Evolutionary conservation across 35 echinoderm and acorn worm genomes (phyloP), one percentile per base, ranked within the genome.

Genomic region (Anneissia japonica): DNA sequence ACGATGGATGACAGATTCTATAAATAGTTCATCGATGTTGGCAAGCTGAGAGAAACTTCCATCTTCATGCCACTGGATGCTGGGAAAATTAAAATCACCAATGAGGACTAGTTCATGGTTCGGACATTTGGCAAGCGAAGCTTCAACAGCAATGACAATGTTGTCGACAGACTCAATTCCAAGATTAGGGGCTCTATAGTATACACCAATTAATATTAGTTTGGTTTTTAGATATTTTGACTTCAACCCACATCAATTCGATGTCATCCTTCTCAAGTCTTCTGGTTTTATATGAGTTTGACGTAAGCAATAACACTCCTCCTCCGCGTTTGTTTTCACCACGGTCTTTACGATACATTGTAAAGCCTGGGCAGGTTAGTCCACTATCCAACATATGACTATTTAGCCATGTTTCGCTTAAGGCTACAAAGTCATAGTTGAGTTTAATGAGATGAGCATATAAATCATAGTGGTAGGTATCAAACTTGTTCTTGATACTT

Each of bases 201-300:
- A 84, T 33, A 84, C 82, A 16, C 43, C 82, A 32, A 84, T 19
- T 33, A 84, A 36, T 64, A 84, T 30, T 64, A 64, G 31, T 38
- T 41, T 82, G 0, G 28, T 46, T 35, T 56, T 84, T 14, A n/a
- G 82, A 84, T 30, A 84, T 40, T 23, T 64, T n/a, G 19, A 72
- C 82, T 64, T 84, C 82, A 32, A 64, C 82, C 38, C 38, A 84
- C 36, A 84, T 11, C 37, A 84, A 16, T 84, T 84, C 43, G 23
- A 72, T 26, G n/a, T 43, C 35, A 19, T 84, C 35, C 6, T 55
- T 30, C 29, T 84, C 43, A 30, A 84, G 23, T 64, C 82, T 55
- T 64, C 82, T 46, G 37, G 30, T 64, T 84, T 46, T 35, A 72
- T 64, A 84, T 31, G 28, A 29, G 36, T 84, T 38, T 31, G 46